Conservation (phyloP, 2,888 invertebrate genomes). For the Macrosoma leucophasiata region DNA sequence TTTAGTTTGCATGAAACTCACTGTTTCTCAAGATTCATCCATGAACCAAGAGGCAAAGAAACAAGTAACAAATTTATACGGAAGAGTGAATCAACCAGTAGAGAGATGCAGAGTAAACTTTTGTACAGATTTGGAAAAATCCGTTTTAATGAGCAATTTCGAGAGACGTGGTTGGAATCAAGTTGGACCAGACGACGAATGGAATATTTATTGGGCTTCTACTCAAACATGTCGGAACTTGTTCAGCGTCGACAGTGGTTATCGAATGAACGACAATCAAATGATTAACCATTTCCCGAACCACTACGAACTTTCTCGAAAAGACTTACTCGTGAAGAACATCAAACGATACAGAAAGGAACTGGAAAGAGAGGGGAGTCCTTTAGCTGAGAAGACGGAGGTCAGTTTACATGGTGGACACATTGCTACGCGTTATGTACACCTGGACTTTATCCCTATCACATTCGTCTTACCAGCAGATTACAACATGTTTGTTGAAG, state of each 20-base stretch:
- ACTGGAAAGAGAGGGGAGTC: slow-evolving; percentile 91
- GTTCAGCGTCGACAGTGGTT: slow-evolving; percentile 94
- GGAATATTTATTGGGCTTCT: slow-evolving; percentile 98
- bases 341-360: slow-evolving; percentile 96
- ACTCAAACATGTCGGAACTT: slow-evolving; percentile 92
- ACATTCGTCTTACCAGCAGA: slow-evolving; percentile 97
- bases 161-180: slow-evolving; percentile 91
- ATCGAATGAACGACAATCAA: slow-evolving; percentile 94
- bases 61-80: slow-evolving; percentile 36
- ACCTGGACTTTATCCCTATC: slow-evolving; percentile 94
- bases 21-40: too few relatives aligned
- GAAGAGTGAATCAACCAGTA: slow-evolving; percentile 37
- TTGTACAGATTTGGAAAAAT: slow-evolving; percentile 89
- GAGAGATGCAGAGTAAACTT: slow-evolving; percentile 13
- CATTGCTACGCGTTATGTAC: slow-evolving; percentile 80
- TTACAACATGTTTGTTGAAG: slow-evolving; percentile 98
- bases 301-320: slow-evolving; percentile 95
- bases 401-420: slow-evolving; percentile 76
- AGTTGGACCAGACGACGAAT: slow-evolving; percentile 90
- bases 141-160: slow-evolving; percentile 91
- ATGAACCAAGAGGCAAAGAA: slow-evolving; percentile 25
- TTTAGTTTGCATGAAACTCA: too few relatives aligned
- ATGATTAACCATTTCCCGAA: slow-evolving; percentile 98
- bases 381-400: slow-evolving; percentile 84
- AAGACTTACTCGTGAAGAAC: slow-evolving; percentile 97